Conservation (phyloP, 2,888 invertebrate genomes). For the Lymantria monacha region DNA sequence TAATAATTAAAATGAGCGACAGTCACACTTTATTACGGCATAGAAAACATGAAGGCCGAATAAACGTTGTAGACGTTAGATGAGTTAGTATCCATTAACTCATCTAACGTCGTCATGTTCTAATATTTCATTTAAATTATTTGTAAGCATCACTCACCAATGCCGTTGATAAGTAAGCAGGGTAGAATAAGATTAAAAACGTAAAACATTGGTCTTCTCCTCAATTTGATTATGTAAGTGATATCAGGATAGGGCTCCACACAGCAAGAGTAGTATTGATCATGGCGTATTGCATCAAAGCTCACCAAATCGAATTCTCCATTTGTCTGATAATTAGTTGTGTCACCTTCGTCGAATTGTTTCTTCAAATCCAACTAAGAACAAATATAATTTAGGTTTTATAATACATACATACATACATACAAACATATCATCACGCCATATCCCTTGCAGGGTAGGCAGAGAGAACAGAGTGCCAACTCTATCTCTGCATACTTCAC, state of each 20-base stretch:
- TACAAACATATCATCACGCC: no score
- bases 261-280: constrained; percentile 90
- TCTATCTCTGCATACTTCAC: no score
- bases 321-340: constrained; percentile 94
- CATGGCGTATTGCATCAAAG: constrained; percentile 87
- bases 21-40: no score
- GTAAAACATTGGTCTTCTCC: constrained; percentile 91
- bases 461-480: no score
- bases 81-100: no score
- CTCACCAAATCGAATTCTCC: constrained; percentile 93
- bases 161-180: constrained; percentile 92
- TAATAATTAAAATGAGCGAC: no score
- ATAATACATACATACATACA: no score
- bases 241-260: constrained; percentile 92
- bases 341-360: constrained; percentile 91
- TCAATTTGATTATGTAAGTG: constrained; percentile 89
- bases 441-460: no score
- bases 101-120: no score
- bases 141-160: constrained; percentile 85
- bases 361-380: constrained; percentile 87
- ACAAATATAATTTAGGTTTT: background rate
- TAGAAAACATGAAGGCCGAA: no score
- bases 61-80: no score
- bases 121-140: no score
- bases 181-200: constrained; percentile 93